Conservation (phyloP, 1,140 invertebrate genomes). For the Agrypnia vestita region DNA sequence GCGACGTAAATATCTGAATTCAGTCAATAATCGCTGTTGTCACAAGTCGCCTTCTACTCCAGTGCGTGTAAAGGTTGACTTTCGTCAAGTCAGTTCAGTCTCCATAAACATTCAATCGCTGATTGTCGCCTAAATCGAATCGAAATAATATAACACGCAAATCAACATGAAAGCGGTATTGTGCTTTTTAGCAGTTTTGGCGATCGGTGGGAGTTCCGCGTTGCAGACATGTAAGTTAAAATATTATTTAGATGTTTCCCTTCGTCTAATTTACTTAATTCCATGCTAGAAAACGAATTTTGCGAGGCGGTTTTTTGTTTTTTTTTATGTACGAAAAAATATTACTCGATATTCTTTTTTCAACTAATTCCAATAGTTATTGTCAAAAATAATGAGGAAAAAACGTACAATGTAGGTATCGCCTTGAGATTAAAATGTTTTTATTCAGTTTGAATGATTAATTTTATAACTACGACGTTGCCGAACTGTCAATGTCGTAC, state of each 20-base stretch:
- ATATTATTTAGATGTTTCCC: neutral
- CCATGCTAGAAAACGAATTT: too few species aligned
- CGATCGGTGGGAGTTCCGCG: conserved; percentile 64
- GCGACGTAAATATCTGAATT: neutral
- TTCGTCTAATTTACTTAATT: too few species aligned
- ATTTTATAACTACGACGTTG: too few species aligned
- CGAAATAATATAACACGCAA: neutral
- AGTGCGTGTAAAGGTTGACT: conserved; percentile 89
- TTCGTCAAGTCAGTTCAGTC: neutral
- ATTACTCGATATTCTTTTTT: too few species aligned
- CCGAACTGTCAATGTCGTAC: too few species aligned
- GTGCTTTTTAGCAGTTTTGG: conserved; percentile 65
- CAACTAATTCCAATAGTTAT: too few species aligned
- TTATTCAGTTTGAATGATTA: too few species aligned
- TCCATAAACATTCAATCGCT: conserved; percentile 6
- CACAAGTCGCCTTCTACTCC: conserved; percentile 84
- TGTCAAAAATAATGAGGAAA: too few species aligned
- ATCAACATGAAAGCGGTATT: conserved; percentile 71
- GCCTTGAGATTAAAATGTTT: too few species aligned
- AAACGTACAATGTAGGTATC: too few species aligned
- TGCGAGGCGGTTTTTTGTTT: too few species aligned
- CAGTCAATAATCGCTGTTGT: conserved; percentile 11
- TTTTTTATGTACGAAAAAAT: too few species aligned
- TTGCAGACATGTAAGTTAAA: conserved; percentile 13
- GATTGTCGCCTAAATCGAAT: conserved; percentile 55